Percentiles rank a stretch among this genome's conserved stretches.
phyloP scores from a whole-genome alignment of 2,888 invertebrate species.

The Drosophila formosana region DNA sequence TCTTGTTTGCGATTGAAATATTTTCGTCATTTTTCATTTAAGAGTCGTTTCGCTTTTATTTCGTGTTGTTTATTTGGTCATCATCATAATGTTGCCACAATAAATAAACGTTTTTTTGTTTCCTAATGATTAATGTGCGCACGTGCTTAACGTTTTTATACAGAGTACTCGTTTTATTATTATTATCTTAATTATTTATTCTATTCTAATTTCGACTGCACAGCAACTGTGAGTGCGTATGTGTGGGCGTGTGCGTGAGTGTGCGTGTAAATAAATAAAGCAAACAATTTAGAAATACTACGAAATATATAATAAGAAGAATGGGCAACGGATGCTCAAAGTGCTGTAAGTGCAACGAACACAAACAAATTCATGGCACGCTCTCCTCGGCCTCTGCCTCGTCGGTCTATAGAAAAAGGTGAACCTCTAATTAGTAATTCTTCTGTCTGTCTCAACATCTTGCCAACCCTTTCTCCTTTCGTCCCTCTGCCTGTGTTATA shows the following conservation, averaged over 20 bases:
- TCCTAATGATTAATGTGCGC: slow-evolving; percentile 40
- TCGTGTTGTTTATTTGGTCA: slow-evolving; percentile 62
- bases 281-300: slow-evolving; percentile 31
- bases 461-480: neutral
- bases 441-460: too few relatives aligned
- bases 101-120: slow-evolving; percentile 53
- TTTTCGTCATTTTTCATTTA: slow-evolving; percentile 62
- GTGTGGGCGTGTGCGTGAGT: slow-evolving; percentile 8
- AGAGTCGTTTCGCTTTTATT: slow-evolving; percentile 24
- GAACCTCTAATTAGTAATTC: slow-evolving; percentile 29
- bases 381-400: slow-evolving; percentile 84
- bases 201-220: slow-evolving; percentile 13
- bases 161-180: neutral
- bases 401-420: slow-evolving; percentile 85
- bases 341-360: slow-evolving; percentile 84
- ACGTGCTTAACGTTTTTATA: slow-evolving; percentile 51
- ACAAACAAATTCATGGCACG: slow-evolving; percentile 82
- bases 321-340: slow-evolving; percentile 86
- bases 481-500: neutral
- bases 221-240: slow-evolving; percentile 21
- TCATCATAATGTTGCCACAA: slow-evolving; percentile 60
- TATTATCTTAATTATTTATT: slow-evolving; percentile 9
- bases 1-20: slow-evolving; percentile 69
- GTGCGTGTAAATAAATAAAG: slow-evolving; percentile 38
- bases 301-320: slow-evolving; percentile 19